Evolutionary conservation across 1,140 invertebrate species (phyloP).

Genomic region (Palaemon carinicauda): DNA sequence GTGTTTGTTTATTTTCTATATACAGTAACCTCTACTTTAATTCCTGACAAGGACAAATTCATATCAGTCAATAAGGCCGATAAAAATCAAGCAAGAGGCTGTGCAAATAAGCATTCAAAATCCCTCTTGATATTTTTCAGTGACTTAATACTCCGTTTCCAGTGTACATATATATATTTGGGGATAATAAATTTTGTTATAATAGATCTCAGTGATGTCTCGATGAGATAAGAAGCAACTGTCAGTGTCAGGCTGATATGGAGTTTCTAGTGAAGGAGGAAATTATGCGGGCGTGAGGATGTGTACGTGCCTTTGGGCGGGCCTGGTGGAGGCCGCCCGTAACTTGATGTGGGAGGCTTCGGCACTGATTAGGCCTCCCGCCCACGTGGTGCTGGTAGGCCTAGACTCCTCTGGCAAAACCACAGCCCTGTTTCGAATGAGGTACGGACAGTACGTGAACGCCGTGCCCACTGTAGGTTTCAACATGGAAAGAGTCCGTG

Average conservation of each 20-base stretch:
- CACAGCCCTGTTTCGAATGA: conserved; percentile 93
- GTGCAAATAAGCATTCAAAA: too few species aligned
- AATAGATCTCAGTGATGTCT: not conserved
- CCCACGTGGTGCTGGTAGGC: conserved; percentile 94
- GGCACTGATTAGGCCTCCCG: conserved; percentile 39
- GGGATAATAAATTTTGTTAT: not conserved
- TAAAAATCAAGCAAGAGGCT: too few species aligned
- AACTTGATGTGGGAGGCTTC: conserved; percentile 43
- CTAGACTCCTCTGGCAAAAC: conserved; percentile 97
- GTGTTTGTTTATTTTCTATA: too few species aligned
- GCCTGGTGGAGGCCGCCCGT: conserved; percentile 41
- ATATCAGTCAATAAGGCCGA: too few species aligned
- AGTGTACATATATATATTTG: not conserved
- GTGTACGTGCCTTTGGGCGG: conserved; percentile 44
- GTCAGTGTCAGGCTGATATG: not conserved
- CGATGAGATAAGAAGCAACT: not conserved
- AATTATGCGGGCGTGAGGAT: not conserved
- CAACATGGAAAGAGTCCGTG: conserved; percentile 94
- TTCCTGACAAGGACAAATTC: too few species aligned
- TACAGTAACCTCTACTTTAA: too few species aligned
- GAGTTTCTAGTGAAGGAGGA: not conserved
- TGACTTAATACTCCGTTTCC: too few species aligned
- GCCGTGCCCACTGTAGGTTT: conserved; percentile 98
- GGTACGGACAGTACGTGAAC: conserved; percentile 97
- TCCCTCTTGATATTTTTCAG: too few species aligned